Percentiles rank a stretch among this genome's conserved stretches.
Evolutionary conservation across 2,797 vertebrate genomes (phyloP).

Genomic region (Phoeniculus purpureus): DNA sequence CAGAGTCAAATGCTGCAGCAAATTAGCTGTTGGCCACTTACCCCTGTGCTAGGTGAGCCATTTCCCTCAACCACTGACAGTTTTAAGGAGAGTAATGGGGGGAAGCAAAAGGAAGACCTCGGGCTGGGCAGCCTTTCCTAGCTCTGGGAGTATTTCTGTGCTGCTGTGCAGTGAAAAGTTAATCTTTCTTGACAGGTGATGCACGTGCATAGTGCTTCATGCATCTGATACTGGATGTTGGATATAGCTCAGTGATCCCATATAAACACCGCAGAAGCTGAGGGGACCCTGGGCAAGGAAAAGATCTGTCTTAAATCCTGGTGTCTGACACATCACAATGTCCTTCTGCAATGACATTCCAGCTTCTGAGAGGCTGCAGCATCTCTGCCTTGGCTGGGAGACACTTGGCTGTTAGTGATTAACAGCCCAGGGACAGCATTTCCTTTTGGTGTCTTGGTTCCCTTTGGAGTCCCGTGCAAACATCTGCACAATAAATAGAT

Average conservation of each 20-base stretch:
- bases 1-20: neutral
- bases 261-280: slow-evolving; percentile 6
- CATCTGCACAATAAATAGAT: neutral
- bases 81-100: slow-evolving; percentile 21
- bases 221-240: slow-evolving; percentile 31
- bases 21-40: slow-evolving; percentile 21
- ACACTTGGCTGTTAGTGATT: slow-evolving; percentile 61
- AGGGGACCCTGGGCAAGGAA: neutral
- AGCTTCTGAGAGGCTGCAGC: slow-evolving; percentile 19
- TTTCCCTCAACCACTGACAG: slow-evolving; percentile 13
- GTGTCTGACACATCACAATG: slow-evolving; percentile 37
- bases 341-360: slow-evolving; percentile 18
- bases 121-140: slow-evolving; percentile 29
- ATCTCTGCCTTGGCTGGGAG: slow-evolving; percentile 12
- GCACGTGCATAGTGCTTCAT: slow-evolving; percentile 35
- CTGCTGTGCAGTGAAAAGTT: slow-evolving; percentile 65
- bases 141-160: slow-evolving; percentile 47
- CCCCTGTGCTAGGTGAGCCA: slow-evolving; percentile 1
- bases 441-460: slow-evolving; percentile 14
- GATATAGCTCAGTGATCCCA: slow-evolving; percentile 45
- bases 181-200: slow-evolving; percentile 64
- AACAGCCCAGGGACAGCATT: slow-evolving; percentile 32
- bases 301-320: slow-evolving; percentile 44
- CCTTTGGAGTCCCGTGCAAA: neutral
- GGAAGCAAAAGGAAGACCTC: neutral